phyloP scores from a whole-genome alignment of 2,113 vertebrate species.

The Tetraodon nigroviridis region DNA sequence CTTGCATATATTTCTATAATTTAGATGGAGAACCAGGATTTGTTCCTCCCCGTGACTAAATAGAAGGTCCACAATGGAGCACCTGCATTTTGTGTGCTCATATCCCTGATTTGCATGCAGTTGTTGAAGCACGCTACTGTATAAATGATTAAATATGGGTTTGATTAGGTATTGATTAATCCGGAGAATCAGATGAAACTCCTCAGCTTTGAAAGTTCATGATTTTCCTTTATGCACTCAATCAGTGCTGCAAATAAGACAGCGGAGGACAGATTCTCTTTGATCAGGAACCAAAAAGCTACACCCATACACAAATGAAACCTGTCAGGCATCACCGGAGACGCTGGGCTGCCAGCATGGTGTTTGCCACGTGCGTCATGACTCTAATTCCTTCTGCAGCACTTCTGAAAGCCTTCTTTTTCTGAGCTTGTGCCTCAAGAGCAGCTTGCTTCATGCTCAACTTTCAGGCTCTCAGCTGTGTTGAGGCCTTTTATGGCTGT shows the following conservation, averaged over 20 bases:
- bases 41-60: neutral
- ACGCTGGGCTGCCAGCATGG: constrained; percentile 3
- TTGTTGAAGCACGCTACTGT: too few species aligned
- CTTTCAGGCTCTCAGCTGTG: neutral
- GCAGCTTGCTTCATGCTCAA: constrained; percentile 52
- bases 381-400: constrained; percentile 9
- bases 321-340: neutral
- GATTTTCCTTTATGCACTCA: neutral
- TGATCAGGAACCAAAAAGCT: neutral
- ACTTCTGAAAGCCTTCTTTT: neutral
- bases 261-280: neutral
- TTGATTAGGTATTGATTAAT: too few species aligned
- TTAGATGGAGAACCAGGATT: neutral
- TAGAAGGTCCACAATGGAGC: too few species aligned
- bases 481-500: constrained; percentile 38
- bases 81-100: too few species aligned
- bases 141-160: too few species aligned
- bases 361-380: constrained; percentile 16
- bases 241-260: neutral
- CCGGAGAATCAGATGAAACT: too few species aligned
- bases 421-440: neutral
- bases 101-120: too few species aligned
- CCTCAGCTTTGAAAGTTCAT: too few species aligned
- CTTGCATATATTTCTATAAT: constrained; percentile 7
- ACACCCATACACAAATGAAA: neutral